These are phyloP conservation scores for Vultur gryphus DNA, from an alignment of 2,797 vertebrate genomes.

Conservation along the genomic window DNA sequence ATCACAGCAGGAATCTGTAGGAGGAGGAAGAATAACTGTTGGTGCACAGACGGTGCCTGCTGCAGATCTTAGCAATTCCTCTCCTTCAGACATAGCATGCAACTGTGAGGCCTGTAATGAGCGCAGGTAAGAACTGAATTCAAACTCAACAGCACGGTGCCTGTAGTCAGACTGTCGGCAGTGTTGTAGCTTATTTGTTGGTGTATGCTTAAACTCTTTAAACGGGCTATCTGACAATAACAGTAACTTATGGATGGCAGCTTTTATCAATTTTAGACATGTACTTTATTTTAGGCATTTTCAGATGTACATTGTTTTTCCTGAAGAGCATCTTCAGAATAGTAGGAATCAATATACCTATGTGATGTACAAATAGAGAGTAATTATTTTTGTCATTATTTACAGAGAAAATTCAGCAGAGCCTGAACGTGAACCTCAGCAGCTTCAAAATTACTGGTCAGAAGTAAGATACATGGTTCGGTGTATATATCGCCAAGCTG, in stretches of 20 bases:
- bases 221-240: background rate
- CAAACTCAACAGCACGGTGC: background rate
- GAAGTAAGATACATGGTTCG: slow-evolving; percentile 96
- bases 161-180: background rate
- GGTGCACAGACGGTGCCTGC: slow-evolving; percentile 83
- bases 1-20: slow-evolving; percentile 80
- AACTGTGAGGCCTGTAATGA: slow-evolving; percentile 95
- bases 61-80: slow-evolving; percentile 79
- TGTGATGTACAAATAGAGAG: background rate
- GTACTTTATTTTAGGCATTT: background rate
- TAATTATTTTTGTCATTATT: background rate
- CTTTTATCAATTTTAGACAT: background rate
- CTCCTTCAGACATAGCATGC: slow-evolving; percentile 84
- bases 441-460: slow-evolving; percentile 97
- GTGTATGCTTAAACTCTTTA: background rate
- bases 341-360: background rate
- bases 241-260: background rate
- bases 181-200: background rate
- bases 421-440: slow-evolving; percentile 91
- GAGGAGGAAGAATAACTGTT: slow-evolving; percentile 81
- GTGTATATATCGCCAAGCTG: slow-evolving; percentile 95
- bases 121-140: slow-evolving; percentile 79
- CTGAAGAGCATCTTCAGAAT: background rate
- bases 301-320: background rate
- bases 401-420: slow-evolving; percentile 90